Evolutionary conservation across 2,113 vertebrate species (phyloP).

Genomic region (Catharus minimus): DNA sequence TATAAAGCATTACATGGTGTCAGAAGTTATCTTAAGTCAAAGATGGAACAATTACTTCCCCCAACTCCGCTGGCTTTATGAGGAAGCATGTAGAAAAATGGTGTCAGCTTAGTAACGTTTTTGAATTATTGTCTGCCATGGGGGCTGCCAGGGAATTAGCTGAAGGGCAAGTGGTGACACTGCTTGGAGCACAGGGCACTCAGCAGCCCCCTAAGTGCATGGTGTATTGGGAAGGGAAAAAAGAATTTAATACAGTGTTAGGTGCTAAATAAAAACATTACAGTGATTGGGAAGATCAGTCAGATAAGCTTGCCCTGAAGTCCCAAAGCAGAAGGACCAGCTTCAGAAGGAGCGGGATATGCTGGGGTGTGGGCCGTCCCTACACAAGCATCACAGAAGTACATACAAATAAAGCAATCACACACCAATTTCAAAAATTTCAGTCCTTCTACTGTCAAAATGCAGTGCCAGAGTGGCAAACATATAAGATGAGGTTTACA

Average conservation of each 20-base stretch:
- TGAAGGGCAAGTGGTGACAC: background rate
- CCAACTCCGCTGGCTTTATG: background rate
- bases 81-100: background rate
- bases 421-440: background rate
- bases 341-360: background rate
- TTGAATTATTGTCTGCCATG: background rate
- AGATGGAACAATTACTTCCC: conserved; percentile 15
- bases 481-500: background rate
- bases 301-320: background rate
- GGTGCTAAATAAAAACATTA: background rate
- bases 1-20: conserved; percentile 19
- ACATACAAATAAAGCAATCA: background rate
- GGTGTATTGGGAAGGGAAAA: background rate
- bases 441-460: background rate
- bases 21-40: conserved; percentile 32
- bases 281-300: background rate
- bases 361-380: no score
- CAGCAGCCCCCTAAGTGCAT: background rate
- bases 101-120: background rate
- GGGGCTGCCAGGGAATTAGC: background rate
- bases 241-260: background rate
- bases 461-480: background rate
- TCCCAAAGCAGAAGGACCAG: background rate
- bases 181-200: accelerated
- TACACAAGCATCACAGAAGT: background rate